These are phyloP conservation scores for Xanthia icteritia DNA, from an alignment of 2,888 invertebrate species.

Conservation along the genomic window DNA sequence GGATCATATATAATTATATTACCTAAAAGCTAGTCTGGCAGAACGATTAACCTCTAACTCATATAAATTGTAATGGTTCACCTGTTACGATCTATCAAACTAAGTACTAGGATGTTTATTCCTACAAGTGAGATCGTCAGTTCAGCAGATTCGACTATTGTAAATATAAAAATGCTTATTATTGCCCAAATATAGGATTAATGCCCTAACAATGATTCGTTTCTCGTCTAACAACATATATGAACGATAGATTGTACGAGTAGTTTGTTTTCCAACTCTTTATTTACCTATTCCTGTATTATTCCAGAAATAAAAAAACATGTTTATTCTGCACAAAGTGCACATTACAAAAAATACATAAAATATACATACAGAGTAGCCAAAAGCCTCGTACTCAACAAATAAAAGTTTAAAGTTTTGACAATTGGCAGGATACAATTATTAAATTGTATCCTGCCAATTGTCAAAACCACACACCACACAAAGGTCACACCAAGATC, in stretches of 20 bases:
- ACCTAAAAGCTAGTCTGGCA: too few relatives aligned
- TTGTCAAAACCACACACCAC: too few relatives aligned
- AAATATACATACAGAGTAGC: not conserved
- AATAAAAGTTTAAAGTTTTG: not conserved
- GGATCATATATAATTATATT: not conserved
- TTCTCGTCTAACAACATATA: not conserved
- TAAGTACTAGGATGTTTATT: not conserved
- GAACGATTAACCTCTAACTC: conserved; percentile 4
- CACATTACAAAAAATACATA: not conserved
- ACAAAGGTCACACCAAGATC: not conserved
- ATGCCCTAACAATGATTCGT: not conserved
- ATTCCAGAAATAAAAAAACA: not conserved
- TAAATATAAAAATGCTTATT: not conserved
- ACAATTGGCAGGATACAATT: too few relatives aligned
- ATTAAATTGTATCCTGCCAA: too few relatives aligned
- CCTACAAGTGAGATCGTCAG: not conserved
- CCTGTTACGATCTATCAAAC: not conserved
- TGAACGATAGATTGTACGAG: not conserved
- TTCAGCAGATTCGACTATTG: not conserved
- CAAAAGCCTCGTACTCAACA: not conserved
- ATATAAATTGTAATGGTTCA: not conserved
- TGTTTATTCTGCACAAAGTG: not conserved
- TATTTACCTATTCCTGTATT: not conserved
- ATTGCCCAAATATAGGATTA: too few relatives aligned
- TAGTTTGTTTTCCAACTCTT: not conserved